Evolutionary conservation across 2,113 vertebrate genomes (phyloP).

Genomic region (Ondatra zibethicus): DNA sequence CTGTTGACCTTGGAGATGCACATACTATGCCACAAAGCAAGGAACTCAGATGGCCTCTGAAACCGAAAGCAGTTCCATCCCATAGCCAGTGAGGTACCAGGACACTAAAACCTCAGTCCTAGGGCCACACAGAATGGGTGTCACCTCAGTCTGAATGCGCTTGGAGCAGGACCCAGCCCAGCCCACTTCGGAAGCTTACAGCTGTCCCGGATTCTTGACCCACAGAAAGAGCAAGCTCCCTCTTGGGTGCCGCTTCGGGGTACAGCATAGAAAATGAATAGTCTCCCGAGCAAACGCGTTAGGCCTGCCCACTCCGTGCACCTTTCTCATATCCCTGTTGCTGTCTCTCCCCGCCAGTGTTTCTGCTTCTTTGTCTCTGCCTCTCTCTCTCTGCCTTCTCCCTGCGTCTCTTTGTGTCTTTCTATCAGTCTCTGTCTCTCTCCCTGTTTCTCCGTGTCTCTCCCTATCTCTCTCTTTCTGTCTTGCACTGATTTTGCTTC

Average conservation of each 20-base stretch:
- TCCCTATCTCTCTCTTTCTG: neutral
- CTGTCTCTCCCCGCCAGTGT: too few species aligned
- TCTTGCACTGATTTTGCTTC: neutral
- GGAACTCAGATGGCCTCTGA: neutral
- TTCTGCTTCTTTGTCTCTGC: neutral
- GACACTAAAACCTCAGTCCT: neutral
- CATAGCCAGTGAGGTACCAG: neutral
- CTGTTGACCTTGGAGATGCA: neutral
- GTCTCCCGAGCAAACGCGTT: too few species aligned
- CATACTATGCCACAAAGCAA: accelerated
- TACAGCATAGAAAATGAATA: accelerated
- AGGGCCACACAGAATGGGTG: neutral
- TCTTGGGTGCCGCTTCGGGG: neutral
- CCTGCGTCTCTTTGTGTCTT: neutral
- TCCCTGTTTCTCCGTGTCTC: neutral
- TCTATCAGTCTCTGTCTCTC: neutral
- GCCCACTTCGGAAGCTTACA: neutral
- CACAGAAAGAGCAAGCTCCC: accelerated
- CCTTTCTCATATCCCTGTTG: too few species aligned
- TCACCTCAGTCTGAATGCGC: neutral
- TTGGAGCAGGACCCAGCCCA: too few species aligned
- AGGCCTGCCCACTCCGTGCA: neutral
- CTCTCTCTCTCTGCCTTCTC: too few species aligned
- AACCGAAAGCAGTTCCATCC: accelerated
- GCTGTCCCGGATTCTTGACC: accelerated